Evolutionary conservation across 1,140 invertebrate species (phyloP), one percentile per base, ranked within the genome.

Genomic region (Panagrolaimus sp.): DNA sequence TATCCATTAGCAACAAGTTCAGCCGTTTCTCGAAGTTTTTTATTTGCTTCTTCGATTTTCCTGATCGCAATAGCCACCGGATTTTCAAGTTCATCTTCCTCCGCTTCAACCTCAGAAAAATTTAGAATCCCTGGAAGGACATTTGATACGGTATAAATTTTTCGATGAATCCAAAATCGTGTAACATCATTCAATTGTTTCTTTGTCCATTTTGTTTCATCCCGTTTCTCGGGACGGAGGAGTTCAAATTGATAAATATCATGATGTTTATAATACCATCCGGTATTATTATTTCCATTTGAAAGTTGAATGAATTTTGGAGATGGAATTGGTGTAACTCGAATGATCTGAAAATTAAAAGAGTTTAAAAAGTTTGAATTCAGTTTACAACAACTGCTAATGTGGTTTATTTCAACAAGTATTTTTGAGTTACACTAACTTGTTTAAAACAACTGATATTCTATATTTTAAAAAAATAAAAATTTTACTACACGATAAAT

Each of bases 241-340:
- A 90, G 96, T 28, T 89, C 89, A 80, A 96, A 97, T 75, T 90
- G 90, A 74, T 90, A 88, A 1, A 97, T 91, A 79, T 94, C 90
- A 81, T 96, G 96, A 17, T 91, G 89, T 71, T 89, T 89, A 80
- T 91, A 92, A 84, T 90, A 77, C 75, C 75, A 77, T 9, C 65
- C 44, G 47, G 68, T 46, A 9, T 76, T 45, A 6, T 69, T 73
- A n/a, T n/a, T n/a, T 32, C 63, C 43, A 15, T 65, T 63, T 15
- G 63, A 65, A 24, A 46, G 43, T 7, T 71, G 9, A 26, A 71
- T 15, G 17, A 63, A 69, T 68, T n/a, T 63, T 44, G n/a, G 43
- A 52, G 76, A 63, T 28, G 71, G 71, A 3, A 76, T 69, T 38
- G 78, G 71, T 5, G 64, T 66, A 43, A 80, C 73, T 17, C 69